Evolutionary conservation across 2,888 invertebrate species (phyloP), one percentile per base, ranked within the genome.

Genomic region (Drosophila mulleri): DNA sequence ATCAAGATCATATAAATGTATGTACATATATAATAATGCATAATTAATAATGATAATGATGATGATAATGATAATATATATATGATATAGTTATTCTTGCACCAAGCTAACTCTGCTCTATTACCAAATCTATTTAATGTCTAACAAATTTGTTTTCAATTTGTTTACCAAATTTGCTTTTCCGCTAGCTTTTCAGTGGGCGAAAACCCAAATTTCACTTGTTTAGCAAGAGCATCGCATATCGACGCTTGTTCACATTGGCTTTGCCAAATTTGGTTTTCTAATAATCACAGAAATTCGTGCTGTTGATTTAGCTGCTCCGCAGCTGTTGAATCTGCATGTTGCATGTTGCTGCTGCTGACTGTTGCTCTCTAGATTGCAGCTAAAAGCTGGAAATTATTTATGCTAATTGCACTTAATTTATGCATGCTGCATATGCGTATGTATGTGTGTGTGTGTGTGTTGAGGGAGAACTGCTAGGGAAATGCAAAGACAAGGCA

Each of bases 341-440:
- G 29, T 68, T 68, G 65, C 67, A 56, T 45, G 62, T 60, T 20
- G 53, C 23, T 45, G 66, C 60, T 75, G 32, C 60, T 59, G 61
- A 56, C 75, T 52, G 56, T 58, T 66, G 8, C 45, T 42, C 69
- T 58, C 72, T 77, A 68, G 78, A 81, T 77, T 83, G 75, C 82
- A 68, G 69, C 88, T 68, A 89, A 85, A 72, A 83, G 90, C 88
- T 72, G 81, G 73, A 87, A 90, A 90, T 83, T 90, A 83, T 90
- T 90, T 87, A 87, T 87, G 86, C 90, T 90, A 87, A 87, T 87
- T 90, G 87, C 79, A 72, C 79, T 83, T 90, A 90, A 87, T 87
- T 90, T 87, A 87, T 87, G 89, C 90, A 90, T 84, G 71, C 16
- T 57, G 26, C 48, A 14, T 32, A 20, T 23, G 5, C 18, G 26